A percentile compares a stretch with the other conserved stretches of the same genome.
phyloP scores from a whole-genome alignment of 2,797 vertebrate genomes.

The Tenualosa ilisha region DNA sequence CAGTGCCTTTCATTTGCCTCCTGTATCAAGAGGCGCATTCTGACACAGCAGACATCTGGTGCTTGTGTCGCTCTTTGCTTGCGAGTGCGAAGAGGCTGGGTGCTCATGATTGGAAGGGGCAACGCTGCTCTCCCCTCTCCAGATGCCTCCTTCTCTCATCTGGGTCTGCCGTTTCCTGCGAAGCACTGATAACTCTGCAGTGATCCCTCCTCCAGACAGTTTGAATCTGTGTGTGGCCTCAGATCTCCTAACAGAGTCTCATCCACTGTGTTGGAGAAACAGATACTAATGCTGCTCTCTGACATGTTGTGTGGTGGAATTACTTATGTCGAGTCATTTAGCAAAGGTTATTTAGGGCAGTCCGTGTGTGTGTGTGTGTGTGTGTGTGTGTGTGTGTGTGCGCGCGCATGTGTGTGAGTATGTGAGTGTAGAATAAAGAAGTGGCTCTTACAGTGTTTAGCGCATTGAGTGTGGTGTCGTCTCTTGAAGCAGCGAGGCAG shows the following conservation, averaged over 20 bases:
- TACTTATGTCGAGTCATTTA: background rate
- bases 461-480: conserved; percentile 97
- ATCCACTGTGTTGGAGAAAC: background rate
- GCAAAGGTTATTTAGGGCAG: background rate
- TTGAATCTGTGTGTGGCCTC: background rate
- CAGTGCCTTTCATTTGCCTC: conserved; percentile 11
- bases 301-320: background rate
- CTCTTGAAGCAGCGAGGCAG: conserved; percentile 93
- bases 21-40: conserved; percentile 15
- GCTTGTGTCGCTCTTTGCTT: background rate
- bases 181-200: background rate
- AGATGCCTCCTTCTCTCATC: background rate
- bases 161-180: background rate
- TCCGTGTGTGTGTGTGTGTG: background rate
- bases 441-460: conserved; percentile 91
- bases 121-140: background rate
- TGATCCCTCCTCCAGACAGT: background rate
- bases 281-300: background rate
- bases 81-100: background rate
- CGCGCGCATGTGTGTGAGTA: background rate
- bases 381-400: background rate
- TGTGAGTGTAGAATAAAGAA: background rate
- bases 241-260: background rate
- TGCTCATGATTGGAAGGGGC: background rate
- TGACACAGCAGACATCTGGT: conserved; percentile 24